Percentiles rank a stretch among this genome's conserved stretches.
These are phyloP conservation scores for Hemichromis elongatus DNA, from an alignment of 2,113 vertebrate species.

Conservation along the genomic window DNA sequence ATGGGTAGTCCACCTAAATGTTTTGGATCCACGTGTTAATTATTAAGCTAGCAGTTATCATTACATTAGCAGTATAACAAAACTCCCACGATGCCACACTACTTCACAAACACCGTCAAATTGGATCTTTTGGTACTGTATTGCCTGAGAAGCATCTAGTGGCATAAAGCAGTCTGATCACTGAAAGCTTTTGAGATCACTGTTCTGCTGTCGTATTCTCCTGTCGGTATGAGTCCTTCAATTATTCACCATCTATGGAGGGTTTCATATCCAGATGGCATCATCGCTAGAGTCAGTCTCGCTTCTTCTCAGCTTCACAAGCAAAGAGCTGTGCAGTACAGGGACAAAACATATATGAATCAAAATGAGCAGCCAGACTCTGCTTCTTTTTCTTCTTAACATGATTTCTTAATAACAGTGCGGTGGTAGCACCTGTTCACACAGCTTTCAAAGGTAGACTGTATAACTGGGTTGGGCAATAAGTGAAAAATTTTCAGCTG, in stretches of 20 bases:
- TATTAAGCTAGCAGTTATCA: not conserved
- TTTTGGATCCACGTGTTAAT: not conserved
- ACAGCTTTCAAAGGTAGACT: not conserved
- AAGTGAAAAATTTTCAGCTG: no score
- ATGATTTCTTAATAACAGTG: not conserved
- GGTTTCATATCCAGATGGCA: conserved; percentile 18
- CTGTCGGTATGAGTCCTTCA: not conserved
- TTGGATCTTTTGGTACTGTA: not conserved
- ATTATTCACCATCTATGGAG: conserved; percentile 17
- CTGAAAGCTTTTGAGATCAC: not conserved
- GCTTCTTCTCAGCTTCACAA: not conserved
- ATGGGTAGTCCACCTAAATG: not conserved
- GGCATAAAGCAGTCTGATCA: not conserved
- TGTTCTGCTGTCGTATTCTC: not conserved
- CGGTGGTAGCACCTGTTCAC: not conserved
- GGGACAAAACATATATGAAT: not conserved
- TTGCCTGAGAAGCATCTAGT: not conserved
- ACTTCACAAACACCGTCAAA: not conserved
- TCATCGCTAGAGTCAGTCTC: not conserved
- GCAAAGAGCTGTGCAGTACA: not conserved
- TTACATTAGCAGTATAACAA: not conserved
- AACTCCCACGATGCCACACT: not conserved
- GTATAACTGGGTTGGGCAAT: no score
- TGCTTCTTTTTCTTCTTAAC: not conserved
- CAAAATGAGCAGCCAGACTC: not conserved